Evolutionary conservation across 1,140 invertebrate species (phyloP).

Genomic region (Marisa cornuarietis): DNA sequence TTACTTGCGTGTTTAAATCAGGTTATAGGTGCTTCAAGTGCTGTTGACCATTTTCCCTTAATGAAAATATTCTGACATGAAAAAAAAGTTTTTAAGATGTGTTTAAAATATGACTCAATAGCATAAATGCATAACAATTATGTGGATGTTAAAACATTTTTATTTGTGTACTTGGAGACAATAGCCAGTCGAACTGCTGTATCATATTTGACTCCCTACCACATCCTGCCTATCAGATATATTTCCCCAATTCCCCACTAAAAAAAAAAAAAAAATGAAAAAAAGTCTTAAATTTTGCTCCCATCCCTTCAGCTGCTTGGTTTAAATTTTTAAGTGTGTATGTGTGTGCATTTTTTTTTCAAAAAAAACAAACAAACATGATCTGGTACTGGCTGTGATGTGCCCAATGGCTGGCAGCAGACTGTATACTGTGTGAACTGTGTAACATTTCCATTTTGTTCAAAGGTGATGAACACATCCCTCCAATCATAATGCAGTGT

Average conservation of each 20-base stretch:
- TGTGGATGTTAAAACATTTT: not conserved
- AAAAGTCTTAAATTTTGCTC: slow-evolving; percentile 14
- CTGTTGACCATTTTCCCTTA: slow-evolving; percentile 29
- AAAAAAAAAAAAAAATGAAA: slow-evolving; percentile 21
- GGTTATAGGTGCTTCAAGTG: slow-evolving; percentile 36
- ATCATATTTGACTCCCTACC: not conserved
- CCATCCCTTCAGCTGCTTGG: not conserved
- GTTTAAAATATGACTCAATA: slow-evolving; percentile 15
- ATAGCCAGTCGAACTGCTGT: slow-evolving; percentile 24
- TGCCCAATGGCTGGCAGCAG: slow-evolving; percentile 27
- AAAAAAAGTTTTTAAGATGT: slow-evolving; percentile 12
- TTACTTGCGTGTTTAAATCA: slow-evolving; percentile 31
- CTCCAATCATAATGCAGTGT: not conserved
- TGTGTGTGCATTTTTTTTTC: slow-evolving; percentile 23
- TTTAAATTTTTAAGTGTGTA: slow-evolving; percentile 23
- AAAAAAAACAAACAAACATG: slow-evolving; percentile 18
- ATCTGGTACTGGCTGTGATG: slow-evolving; percentile 27
- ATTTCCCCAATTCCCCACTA: not conserved
- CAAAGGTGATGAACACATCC: not conserved
- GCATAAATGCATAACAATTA: slow-evolving; percentile 7
- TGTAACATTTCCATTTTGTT: slow-evolving; percentile 1
- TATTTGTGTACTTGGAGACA: slow-evolving; percentile 5
- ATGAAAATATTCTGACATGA: slow-evolving; percentile 8
- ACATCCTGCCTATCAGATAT: slow-evolving; percentile 4
- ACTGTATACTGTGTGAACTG: slow-evolving; percentile 9